phyloP scores from a whole-genome alignment of 92 coral and sea anemone genomes.

The Epizoanthus rinbou region DNA sequence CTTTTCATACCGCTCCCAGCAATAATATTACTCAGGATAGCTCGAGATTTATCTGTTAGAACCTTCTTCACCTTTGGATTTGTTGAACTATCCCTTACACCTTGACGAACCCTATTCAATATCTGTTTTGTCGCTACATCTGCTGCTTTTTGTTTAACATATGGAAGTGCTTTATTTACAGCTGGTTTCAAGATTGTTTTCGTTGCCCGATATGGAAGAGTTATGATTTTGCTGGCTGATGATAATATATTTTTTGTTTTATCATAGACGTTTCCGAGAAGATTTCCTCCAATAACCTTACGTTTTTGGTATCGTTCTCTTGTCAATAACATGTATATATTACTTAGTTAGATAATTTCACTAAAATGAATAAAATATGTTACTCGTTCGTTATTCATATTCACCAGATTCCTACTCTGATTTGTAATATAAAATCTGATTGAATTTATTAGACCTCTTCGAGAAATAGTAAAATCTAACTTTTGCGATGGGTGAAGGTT shows the following conservation, averaged over 20 bases:
- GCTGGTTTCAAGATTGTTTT: slow-evolving; percentile 14
- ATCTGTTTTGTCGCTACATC: slow-evolving; percentile 6
- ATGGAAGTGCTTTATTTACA: slow-evolving; percentile 23
- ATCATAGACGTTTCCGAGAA: slow-evolving; percentile 20
- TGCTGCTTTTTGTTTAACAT: slow-evolving; percentile 21
- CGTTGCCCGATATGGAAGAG: neutral
- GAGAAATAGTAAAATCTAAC: no score
- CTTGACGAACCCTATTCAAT: neutral
- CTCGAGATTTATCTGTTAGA: neutral
- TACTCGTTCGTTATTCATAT: slow-evolving; percentile 27
- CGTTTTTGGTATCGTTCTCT: slow-evolving; percentile 38
- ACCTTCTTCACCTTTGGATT: slow-evolving; percentile 27
- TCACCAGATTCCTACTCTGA: neutral
- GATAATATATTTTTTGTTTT: neutral
- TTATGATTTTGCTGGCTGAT: neutral
- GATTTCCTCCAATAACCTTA: slow-evolving; percentile 9
- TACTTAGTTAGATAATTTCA: slow-evolving; percentile 13
- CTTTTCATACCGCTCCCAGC: slow-evolving; percentile 34
- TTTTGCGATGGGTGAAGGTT: no score
- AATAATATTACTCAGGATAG: neutral
- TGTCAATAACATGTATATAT: slow-evolving; percentile 25
- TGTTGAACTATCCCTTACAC: neutral
- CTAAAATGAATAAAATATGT: slow-evolving; percentile 25
- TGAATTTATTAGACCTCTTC: no score
- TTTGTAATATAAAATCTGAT: neutral